Evolutionary conservation across 1,140 invertebrate species (phyloP).

Genomic region (Anadara kagoshimensis): DNA sequence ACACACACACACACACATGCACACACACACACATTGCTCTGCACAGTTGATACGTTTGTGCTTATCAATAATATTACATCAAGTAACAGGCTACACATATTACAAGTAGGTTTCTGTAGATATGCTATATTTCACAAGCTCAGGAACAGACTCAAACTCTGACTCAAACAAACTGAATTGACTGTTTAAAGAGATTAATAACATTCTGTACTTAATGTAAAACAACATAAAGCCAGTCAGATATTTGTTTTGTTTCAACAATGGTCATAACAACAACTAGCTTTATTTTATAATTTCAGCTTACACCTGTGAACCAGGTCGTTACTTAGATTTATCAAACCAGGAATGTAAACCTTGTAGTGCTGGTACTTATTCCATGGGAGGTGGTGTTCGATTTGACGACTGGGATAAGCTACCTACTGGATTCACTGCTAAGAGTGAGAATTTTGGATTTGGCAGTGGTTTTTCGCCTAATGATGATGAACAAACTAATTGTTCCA

Average conservation of each 20-base stretch:
- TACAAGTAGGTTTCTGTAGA: too few relatives aligned
- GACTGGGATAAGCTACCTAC: conserved; percentile 75
- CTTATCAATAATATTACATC: too few relatives aligned
- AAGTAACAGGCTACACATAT: too few relatives aligned
- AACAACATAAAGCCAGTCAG: too few relatives aligned
- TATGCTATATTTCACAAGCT: too few relatives aligned
- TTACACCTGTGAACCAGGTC: conserved; percentile 76
- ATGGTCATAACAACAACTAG: too few relatives aligned
- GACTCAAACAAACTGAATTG: too few relatives aligned
- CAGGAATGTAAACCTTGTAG: conserved; percentile 75
- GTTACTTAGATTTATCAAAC: conserved; percentile 74
- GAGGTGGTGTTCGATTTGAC: conserved; percentile 76
- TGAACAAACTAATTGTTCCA: conserved; percentile 53
- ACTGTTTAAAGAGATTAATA: too few relatives aligned
- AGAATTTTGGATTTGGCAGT: conserved; percentile 64
- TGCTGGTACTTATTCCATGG: conserved; percentile 77
- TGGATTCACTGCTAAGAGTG: conserved; percentile 74
- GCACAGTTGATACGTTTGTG: too few relatives aligned
- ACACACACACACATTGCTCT: background rate
- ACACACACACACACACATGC: background rate
- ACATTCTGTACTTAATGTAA: too few relatives aligned
- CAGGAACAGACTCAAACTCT: too few relatives aligned
- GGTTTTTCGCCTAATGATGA: conserved; percentile 8
- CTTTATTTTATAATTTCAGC: conserved; percentile 46
- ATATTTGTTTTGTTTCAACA: too few relatives aligned